Conservation (phyloP, 1,140 invertebrate species). For the Ips typographus region DNA sequence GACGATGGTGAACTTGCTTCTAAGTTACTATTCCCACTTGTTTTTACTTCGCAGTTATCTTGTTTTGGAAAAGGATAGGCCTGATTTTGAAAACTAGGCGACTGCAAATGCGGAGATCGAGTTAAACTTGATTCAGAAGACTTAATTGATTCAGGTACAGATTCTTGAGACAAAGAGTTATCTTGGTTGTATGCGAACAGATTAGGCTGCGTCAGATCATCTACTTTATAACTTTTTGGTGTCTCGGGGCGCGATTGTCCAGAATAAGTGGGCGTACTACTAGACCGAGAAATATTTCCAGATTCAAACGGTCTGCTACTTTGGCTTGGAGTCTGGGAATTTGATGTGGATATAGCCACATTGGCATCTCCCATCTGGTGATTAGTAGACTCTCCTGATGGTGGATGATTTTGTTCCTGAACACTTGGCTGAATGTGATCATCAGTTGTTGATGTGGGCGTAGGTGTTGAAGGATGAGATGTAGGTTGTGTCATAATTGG, state of each 20-base stretch:
- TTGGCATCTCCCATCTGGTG: neutral
- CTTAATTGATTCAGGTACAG: constrained; percentile 42
- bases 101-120: constrained; percentile 33
- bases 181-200: constrained; percentile 47
- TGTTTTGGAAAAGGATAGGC: constrained; percentile 14
- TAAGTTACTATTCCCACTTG: neutral
- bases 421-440: constrained; percentile 46
- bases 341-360: neutral
- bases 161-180: constrained; percentile 45
- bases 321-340: constrained; percentile 2
- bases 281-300: constrained; percentile 11
- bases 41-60: constrained; percentile 7
- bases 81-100: constrained; percentile 35
- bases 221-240: constrained; percentile 51
- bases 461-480: constrained; percentile 52
- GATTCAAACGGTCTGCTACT: neutral
- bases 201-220: constrained; percentile 49
- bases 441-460: constrained; percentile 52
- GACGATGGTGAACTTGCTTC: constrained; percentile 32
- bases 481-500: constrained; percentile 44
- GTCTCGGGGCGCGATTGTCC: constrained; percentile 49
- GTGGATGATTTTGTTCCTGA: constrained; percentile 48
- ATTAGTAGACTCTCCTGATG: neutral
- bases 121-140: constrained; percentile 30
- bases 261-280: constrained; percentile 46